Conservation (phyloP, 2,797 vertebrate species). For the Helostoma temminkii region DNA sequence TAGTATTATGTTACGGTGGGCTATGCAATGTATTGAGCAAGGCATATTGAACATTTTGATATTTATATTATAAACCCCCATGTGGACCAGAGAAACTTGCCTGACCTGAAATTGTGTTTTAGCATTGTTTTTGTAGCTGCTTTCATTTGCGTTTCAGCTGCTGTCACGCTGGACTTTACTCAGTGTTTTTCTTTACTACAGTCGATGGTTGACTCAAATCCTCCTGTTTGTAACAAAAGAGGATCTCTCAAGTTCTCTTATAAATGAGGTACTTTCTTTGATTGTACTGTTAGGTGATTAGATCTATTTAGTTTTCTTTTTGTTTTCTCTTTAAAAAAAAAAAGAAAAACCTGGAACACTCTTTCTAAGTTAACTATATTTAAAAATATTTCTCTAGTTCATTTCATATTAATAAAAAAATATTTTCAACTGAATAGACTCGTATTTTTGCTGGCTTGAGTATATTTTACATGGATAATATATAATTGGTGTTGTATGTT, state of each 20-base stretch:
- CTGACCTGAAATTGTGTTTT: slow-evolving; percentile 40
- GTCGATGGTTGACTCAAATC: slow-evolving; percentile 36
- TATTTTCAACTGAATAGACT: slow-evolving; percentile 78
- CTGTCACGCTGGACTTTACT: slow-evolving; percentile 42
- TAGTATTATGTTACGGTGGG: slow-evolving; percentile 38
- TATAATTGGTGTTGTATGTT: slow-evolving; percentile 70
- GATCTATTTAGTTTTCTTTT: slow-evolving; percentile 36
- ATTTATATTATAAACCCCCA: slow-evolving; percentile 20
- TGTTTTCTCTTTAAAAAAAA: slow-evolving; percentile 8
- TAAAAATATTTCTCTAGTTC: slow-evolving; percentile 37
- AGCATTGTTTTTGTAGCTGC: slow-evolving; percentile 18
- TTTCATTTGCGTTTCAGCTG: slow-evolving; percentile 13
- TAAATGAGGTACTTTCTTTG: slow-evolving; percentile 45
- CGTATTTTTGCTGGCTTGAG: slow-evolving; percentile 79
- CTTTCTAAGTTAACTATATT: slow-evolving; percentile 44
- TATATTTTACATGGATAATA: slow-evolving; percentile 82
- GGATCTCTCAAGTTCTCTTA: slow-evolving; percentile 27
- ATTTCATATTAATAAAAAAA: slow-evolving; percentile 63
- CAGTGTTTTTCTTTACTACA: slow-evolving; percentile 38
- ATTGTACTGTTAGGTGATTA: slow-evolving; percentile 47
- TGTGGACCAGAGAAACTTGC: slow-evolving; percentile 26
- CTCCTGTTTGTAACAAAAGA: slow-evolving; percentile 33
- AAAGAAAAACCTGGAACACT: slow-evolving; percentile 24
- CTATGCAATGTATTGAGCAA: slow-evolving; percentile 40
- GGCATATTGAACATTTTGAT: slow-evolving; percentile 7